A percentile compares a stretch with the other conserved stretches of the same genome.
Evolutionary conservation across 2,888 invertebrate species (phyloP).

Genomic region (Cryptocephalus moraei): DNA sequence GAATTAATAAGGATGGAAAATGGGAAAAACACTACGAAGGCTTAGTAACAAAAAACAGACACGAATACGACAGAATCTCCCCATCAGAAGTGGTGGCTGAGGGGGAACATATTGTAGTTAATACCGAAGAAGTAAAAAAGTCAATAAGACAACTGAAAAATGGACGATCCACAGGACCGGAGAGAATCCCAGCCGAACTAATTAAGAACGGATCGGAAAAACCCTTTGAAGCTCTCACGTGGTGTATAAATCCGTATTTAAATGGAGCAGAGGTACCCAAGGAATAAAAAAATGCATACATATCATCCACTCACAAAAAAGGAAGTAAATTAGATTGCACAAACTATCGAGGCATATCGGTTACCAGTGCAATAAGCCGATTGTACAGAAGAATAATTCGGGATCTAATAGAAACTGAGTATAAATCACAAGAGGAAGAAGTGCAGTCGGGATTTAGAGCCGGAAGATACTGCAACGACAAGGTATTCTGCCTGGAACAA

Average conservation of each 20-base stretch:
- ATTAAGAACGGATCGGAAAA: not conserved
- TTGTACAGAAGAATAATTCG: not conserved
- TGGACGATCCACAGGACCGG: not conserved
- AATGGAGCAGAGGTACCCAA: no score
- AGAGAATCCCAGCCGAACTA: not conserved
- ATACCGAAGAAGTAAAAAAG: not conserved
- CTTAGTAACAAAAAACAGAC: no score
- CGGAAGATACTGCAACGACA: not conserved
- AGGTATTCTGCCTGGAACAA: not conserved
- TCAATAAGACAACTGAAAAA: no score
- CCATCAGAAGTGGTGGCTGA: not conserved
- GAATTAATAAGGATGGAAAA: not conserved
- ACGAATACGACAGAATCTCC: no score
- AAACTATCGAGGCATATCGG: not conserved
- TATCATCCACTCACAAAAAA: no score
- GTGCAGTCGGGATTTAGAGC: not conserved
- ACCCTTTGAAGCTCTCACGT: not conserved
- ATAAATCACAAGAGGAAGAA: no score
- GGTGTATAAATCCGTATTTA: not conserved
- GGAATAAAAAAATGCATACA: not conserved
- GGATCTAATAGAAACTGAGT: no score
- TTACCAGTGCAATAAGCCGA: not conserved
- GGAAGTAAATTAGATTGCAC: conserved; percentile 1
- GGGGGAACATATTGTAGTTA: not conserved
- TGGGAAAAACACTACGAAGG: not conserved